Evolutionary conservation across 2,113 vertebrate species (phyloP).

Genomic region (Cephalopterus ornatus): DNA sequence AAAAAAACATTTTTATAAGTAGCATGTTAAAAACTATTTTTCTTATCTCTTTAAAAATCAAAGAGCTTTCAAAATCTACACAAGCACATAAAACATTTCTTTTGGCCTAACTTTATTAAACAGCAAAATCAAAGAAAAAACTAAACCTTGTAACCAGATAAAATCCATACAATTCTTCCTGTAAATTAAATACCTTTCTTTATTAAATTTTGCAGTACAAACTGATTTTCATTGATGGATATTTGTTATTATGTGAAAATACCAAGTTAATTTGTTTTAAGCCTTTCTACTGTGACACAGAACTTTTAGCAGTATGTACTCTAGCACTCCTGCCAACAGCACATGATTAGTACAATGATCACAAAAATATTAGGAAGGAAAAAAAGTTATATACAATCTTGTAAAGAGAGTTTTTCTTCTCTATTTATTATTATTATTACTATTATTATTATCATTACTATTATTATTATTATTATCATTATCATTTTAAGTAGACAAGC

Average conservation of each 20-base stretch:
- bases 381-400: not conserved
- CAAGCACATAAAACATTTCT: not conserved
- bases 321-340: not conserved
- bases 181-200: not conserved
- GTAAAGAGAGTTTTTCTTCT: rapidly evolving
- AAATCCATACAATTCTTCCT: not conserved
- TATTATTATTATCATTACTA: too few species aligned
- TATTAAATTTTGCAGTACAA: not conserved
- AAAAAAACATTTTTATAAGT: not conserved
- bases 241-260: not conserved
- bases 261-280: not conserved
- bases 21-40: not conserved
- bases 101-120: not conserved
- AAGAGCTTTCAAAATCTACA: not conserved
- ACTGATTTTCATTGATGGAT: slow-evolving; percentile 17
- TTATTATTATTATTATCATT: too few species aligned
- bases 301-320: not conserved
- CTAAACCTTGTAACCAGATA: not conserved
- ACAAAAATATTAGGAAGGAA: not conserved
- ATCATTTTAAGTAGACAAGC: too few species aligned
- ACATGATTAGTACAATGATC: not conserved
- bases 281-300: not conserved
- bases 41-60: not conserved
- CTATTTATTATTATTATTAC: too few species aligned
- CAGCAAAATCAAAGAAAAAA: not conserved